phyloP scores from a whole-genome alignment of 2,797 vertebrate genomes.

The Tarsius wallacei region DNA sequence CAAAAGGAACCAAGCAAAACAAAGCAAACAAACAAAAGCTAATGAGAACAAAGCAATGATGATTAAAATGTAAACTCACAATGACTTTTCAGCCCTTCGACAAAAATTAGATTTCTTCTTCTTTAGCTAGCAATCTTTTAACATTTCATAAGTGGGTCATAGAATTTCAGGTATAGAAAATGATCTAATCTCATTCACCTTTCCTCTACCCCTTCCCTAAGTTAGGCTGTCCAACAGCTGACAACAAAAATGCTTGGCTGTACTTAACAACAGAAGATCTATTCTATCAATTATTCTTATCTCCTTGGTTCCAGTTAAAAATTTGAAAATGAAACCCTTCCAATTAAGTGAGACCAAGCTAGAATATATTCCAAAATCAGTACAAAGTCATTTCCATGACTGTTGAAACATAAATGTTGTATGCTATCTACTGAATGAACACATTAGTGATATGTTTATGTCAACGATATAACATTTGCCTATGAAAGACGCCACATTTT shows the following conservation, averaged over 20 bases:
- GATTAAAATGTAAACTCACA: constrained; percentile 24
- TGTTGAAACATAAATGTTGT: constrained; percentile 1
- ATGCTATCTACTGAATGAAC: background rate
- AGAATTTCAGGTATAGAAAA: background rate
- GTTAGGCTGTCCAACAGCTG: background rate
- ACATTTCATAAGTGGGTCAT: background rate
- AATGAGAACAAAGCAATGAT: background rate
- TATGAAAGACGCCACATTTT: constrained; percentile 1
- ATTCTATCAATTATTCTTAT: background rate
- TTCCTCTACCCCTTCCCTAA: background rate
- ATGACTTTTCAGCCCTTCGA: background rate
- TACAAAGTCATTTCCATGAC: background rate
- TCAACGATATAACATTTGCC: background rate
- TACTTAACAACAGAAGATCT: constrained; percentile 11
- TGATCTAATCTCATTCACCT: background rate
- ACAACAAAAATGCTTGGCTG: background rate
- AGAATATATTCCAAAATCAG: background rate
- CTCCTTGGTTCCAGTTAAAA: background rate
- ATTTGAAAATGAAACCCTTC: constrained; percentile 1
- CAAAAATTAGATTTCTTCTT: background rate
- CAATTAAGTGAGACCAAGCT: background rate
- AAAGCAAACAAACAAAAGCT: background rate
- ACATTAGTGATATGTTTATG: background rate
- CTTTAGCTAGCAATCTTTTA: background rate
- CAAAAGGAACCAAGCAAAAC: background rate